Percentiles rank a stretch among this genome's conserved stretches.
These are phyloP conservation scores for Agrypnus murinus DNA, from an alignment of 2,888 invertebrate species.

Conservation along the genomic window DNA sequence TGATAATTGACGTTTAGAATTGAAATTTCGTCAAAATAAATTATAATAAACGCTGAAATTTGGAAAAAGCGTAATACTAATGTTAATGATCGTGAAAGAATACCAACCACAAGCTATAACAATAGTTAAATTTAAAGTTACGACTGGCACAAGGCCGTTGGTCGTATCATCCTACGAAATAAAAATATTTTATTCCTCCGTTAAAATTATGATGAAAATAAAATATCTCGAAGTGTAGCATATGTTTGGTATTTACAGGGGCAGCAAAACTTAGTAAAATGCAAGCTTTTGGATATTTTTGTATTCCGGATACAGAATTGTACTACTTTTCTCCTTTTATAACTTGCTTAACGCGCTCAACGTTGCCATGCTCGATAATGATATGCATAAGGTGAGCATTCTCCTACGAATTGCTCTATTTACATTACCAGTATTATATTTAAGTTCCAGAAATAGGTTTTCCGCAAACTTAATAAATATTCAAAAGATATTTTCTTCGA, in stretches of 20 bases:
- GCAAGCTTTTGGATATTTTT: conserved; percentile 7
- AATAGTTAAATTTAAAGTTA: conserved; percentile 25
- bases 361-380: background rate
- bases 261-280: background rate
- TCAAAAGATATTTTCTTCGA: background rate
- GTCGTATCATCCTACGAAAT: conserved; percentile 12
- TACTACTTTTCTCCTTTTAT: background rate
- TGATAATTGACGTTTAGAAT: conserved; percentile 14
- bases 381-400: background rate
- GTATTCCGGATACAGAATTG: background rate
- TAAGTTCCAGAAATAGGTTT: background rate
- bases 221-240: conserved; percentile 1
- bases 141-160: conserved; percentile 18
- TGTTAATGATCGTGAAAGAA: background rate
- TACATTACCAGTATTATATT: conserved; percentile 1
- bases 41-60: background rate
- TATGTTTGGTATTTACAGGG: background rate
- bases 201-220: conserved; percentile 16
- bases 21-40: conserved; percentile 15
- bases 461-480: conserved; percentile 10
- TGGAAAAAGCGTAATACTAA: background rate
- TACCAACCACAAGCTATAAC: conserved; percentile 3
- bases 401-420: conserved; percentile 16
- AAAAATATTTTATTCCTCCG: conserved; percentile 12
- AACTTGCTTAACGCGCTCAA: background rate